A percentile compares a stretch with the other conserved stretches of the same genome.
Evolutionary conservation across 2,888 invertebrate genomes (phyloP).

Genomic region (Andricus quercusramuli): DNA sequence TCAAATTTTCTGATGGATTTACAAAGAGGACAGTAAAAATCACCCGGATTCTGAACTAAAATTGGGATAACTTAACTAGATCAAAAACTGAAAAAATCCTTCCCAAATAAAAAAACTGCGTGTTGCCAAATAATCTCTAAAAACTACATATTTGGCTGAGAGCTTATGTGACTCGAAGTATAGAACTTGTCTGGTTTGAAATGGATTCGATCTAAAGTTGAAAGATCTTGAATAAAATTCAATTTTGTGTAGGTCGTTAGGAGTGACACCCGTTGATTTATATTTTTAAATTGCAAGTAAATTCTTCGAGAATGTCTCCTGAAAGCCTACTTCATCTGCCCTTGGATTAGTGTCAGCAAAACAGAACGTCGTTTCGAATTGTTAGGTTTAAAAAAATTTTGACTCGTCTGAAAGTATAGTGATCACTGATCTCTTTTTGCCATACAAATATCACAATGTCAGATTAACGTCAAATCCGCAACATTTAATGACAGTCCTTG

Average conservation of each 20-base stretch:
- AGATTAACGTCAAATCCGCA: conserved; percentile 23
- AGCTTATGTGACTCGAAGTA: too few relatives aligned
- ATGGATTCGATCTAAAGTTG: not conserved
- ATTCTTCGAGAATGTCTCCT: not conserved
- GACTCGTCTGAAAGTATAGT: not conserved
- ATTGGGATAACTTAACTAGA: too few relatives aligned
- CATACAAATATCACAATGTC: conserved; percentile 16
- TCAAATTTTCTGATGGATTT: too few relatives aligned
- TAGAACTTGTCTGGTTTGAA: too few relatives aligned
- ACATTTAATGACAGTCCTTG: conserved; percentile 37
- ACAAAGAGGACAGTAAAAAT: too few relatives aligned
- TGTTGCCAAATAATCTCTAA: too few relatives aligned
- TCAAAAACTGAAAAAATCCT: too few relatives aligned
- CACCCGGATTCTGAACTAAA: too few relatives aligned
- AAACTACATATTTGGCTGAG: too few relatives aligned
- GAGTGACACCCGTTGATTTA: not conserved
- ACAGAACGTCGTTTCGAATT: conserved; percentile 25
- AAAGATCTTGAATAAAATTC: not conserved
- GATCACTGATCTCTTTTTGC: conserved; percentile 18
- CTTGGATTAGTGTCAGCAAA: conserved; percentile 25
- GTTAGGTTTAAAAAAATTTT: not conserved
- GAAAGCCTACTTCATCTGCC: not conserved
- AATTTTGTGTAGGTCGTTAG: not conserved
- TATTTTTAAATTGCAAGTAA: not conserved
- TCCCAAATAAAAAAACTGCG: too few relatives aligned